A percentile compares a stretch with the other conserved stretches of the same genome.
Evolutionary conservation across 2,113 vertebrate genomes (phyloP).

Genomic region (Rhinolophus sinicus): DNA sequence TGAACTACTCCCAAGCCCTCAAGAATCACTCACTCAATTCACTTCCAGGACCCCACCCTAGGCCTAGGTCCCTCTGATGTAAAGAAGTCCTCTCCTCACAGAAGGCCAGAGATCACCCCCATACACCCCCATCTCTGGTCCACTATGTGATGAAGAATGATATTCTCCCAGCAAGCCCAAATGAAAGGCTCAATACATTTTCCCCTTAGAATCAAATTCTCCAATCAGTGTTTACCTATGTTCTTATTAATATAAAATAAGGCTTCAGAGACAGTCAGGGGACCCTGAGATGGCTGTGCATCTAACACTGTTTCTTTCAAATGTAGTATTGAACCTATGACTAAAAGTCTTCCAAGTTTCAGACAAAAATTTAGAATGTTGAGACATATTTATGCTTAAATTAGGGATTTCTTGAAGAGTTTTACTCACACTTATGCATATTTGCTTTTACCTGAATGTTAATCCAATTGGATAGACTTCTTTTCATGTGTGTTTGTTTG

Average conservation of each 20-base stretch:
- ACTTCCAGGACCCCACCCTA: background rate
- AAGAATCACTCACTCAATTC: background rate
- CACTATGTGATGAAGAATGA: background rate
- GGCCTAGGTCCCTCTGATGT: background rate
- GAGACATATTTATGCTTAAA: background rate
- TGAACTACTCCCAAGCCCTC: background rate
- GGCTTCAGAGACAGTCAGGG: background rate
- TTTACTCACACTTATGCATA: background rate
- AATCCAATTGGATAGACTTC: background rate
- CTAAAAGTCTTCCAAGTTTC: background rate
- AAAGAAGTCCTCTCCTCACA: background rate
- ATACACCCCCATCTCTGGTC: background rate
- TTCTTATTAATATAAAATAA: background rate
- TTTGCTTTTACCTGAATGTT: slow-evolving; percentile 18
- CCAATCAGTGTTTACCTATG: background rate
- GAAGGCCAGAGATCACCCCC: background rate
- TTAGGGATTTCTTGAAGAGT: background rate
- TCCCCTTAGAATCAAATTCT: background rate
- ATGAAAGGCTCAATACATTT: background rate
- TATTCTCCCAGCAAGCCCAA: background rate
- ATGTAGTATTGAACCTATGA: background rate
- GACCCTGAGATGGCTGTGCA: background rate
- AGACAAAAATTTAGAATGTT: background rate
- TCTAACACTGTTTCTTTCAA: background rate
- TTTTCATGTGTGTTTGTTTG: background rate